Conservation (phyloP, 2,113 vertebrate species). For the Phrynosoma platyrhinos region DNA sequence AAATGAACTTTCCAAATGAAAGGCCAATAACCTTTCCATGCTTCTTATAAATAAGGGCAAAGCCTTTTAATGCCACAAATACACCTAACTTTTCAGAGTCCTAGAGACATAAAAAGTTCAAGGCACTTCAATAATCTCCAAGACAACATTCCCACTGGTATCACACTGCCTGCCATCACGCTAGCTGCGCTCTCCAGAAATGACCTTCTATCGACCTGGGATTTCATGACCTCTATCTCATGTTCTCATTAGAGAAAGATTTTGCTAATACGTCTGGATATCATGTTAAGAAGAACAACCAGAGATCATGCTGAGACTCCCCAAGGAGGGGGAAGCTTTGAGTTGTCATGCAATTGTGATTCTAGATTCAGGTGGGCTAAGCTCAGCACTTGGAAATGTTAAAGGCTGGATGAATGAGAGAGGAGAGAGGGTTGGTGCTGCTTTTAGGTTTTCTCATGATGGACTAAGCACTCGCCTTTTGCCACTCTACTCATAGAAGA, state of each 20-base stretch:
- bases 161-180: not conserved
- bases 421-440: too few relatives aligned
- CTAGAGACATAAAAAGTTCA: slow-evolving; percentile 10
- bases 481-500: too few relatives aligned
- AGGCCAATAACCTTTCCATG: not conserved
- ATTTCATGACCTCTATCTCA: not conserved
- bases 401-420: too few relatives aligned
- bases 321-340: not conserved
- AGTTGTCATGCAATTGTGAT: not conserved
- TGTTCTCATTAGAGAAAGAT: not conserved
- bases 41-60: not conserved
- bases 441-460: too few relatives aligned
- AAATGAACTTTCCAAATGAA: not conserved
- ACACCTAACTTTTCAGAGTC: slow-evolving; percentile 3
- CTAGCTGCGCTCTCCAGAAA: not conserved
- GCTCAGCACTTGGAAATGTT: too few relatives aligned
- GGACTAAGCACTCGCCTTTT: too few relatives aligned
- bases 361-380: too few relatives aligned
- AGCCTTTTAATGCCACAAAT: not conserved
- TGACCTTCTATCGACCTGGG: not conserved
- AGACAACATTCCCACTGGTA: not conserved
- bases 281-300: not conserved
- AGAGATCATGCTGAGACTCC: not conserved
- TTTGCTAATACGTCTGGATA: not conserved
- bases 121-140: not conserved